Percentiles rank a stretch among this genome's conserved stretches.
phyloP scores from a whole-genome alignment of 2,113 vertebrate genomes.

The Felis chaus region DNA sequence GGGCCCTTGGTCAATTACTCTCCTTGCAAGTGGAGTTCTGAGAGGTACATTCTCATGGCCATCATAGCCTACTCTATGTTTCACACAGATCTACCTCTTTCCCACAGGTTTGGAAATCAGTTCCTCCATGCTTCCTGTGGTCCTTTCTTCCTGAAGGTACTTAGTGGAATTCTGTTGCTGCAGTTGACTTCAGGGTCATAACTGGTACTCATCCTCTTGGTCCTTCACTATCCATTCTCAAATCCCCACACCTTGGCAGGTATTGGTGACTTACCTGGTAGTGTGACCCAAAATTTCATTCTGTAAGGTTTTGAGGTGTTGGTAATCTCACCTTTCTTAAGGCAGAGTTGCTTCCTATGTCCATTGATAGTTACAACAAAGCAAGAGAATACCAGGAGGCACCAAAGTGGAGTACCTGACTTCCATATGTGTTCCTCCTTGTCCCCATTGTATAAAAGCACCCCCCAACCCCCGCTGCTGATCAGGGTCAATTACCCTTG shows the following conservation, averaged over 20 bases:
- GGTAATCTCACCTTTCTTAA: neutral
- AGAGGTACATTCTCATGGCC: neutral
- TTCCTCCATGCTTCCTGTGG: neutral
- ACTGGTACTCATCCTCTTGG: neutral
- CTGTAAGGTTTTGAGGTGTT: neutral
- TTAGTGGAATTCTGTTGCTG: neutral
- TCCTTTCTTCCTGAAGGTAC: neutral
- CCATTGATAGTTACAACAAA: neutral
- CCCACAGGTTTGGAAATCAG: neutral
- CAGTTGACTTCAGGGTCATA: neutral
- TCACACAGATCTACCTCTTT: neutral
- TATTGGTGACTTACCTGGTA: neutral
- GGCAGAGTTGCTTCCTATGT: neutral
- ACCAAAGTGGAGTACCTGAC: neutral
- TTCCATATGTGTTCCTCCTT: neutral
- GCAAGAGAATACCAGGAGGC: neutral
- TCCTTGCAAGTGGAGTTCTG: neutral
- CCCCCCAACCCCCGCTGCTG: neutral
- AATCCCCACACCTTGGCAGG: neutral
- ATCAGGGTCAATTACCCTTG: neutral
- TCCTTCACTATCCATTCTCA: neutral
- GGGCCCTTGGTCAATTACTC: neutral
- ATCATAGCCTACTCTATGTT: neutral
- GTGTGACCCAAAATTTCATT: neutral
- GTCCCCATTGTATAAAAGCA: neutral